These are phyloP conservation scores for Plecotus auritus DNA, from an alignment of 2,113 vertebrate species.

Conservation along the genomic window DNA sequence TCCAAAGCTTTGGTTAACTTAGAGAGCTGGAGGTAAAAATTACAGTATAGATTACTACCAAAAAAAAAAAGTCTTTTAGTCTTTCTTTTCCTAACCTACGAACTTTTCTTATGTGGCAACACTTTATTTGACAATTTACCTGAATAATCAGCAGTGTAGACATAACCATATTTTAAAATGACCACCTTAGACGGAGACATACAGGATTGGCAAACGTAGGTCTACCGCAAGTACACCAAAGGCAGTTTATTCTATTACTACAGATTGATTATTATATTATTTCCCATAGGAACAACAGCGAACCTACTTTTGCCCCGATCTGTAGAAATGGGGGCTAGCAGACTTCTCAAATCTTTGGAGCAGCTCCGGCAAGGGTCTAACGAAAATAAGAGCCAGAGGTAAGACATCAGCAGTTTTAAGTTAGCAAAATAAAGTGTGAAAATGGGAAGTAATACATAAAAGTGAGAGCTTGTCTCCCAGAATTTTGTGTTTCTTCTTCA, in stretches of 20 bases:
- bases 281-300: not conserved
- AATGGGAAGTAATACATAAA: constrained; percentile 53
- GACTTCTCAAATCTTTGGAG: not conserved
- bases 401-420: constrained; percentile 38
- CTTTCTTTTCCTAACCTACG: not conserved
- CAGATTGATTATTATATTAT: not conserved
- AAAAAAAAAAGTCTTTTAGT: not conserved
- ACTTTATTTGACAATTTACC: not conserved
- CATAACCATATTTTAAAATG: not conserved
- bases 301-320: not conserved
- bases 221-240: not conserved
- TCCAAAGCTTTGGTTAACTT: not conserved
- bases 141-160: not conserved
- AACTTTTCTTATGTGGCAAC: not conserved
- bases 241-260: not conserved
- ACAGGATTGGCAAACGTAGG: not conserved
- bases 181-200: not conserved
- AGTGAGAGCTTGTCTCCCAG: constrained; percentile 42
- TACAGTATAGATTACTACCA: not conserved
- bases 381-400: not conserved
- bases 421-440: constrained; percentile 56
- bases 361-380: not conserved
- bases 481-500: constrained; percentile 50
- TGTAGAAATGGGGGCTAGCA: not conserved
- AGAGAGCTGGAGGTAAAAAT: not conserved